phyloP scores from a whole-genome alignment of 2,888 invertebrate species.

The Cremastinae sp. region DNA sequence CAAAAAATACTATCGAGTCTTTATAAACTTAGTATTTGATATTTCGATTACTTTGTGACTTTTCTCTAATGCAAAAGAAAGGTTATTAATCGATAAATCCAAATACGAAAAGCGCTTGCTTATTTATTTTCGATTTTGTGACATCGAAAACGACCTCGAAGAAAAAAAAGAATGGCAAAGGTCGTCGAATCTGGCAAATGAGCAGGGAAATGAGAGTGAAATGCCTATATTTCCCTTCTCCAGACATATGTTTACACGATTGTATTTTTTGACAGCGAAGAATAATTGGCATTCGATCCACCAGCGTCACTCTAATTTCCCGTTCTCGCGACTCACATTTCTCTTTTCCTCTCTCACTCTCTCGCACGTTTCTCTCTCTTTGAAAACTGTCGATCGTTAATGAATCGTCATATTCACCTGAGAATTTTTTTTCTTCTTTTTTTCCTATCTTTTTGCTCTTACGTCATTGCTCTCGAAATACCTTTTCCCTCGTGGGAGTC shows the following conservation, averaged over 20 bases:
- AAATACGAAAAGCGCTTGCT: no score
- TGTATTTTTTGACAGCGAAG: slow-evolving; percentile 12
- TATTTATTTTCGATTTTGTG: slow-evolving; percentile 39
- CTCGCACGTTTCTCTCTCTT: slow-evolving; percentile 5
- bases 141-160: not conserved
- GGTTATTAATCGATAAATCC: no score
- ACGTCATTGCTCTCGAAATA: slow-evolving; percentile 21
- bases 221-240: not conserved
- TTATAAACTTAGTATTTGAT: no score
- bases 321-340: slow-evolving; percentile 28
- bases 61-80: no score
- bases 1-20: no score
- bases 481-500: slow-evolving; percentile 58
- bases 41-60: no score
- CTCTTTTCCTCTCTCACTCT: not conserved
- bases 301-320: slow-evolving; percentile 62
- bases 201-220: slow-evolving; percentile 17
- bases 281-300: slow-evolving; percentile 57
- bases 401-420: slow-evolving; percentile 71
- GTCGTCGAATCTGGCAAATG: slow-evolving; percentile 16
- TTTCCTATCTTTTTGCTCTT: slow-evolving; percentile 8
- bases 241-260: not conserved
- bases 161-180: slow-evolving; percentile 3
- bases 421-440: slow-evolving; percentile 41
- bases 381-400: slow-evolving; percentile 72